Conservation (phyloP, 2,888 invertebrate species). For the Cecidostiba fungosa region DNA sequence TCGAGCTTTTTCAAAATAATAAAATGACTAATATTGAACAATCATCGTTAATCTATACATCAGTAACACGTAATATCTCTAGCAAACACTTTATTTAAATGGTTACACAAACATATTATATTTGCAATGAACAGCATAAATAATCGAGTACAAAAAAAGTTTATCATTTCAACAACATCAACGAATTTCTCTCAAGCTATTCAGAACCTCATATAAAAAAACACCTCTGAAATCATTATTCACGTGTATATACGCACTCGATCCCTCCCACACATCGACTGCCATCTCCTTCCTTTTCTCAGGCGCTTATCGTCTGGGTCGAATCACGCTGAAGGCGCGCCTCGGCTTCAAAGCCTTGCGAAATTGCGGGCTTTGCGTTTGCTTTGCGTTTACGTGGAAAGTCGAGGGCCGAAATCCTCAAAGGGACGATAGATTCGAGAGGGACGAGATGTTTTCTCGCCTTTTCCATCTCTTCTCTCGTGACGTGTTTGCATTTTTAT, state of each 20-base stretch:
- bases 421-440: constrained; percentile 69
- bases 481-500: constrained; percentile 77
- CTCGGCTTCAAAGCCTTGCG: constrained; percentile 69
- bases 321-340: not conserved
- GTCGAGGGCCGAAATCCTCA: constrained; percentile 72
- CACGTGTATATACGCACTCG: not conserved
- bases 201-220: not conserved
- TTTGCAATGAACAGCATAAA: no score
- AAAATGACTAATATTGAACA: not conserved
- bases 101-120: no score
- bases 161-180: no score
- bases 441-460: constrained; percentile 30
- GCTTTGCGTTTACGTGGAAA: constrained; percentile 67
- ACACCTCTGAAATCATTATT: not conserved
- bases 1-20: not conserved
- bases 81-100: not conserved
- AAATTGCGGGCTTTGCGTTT: constrained; percentile 70
- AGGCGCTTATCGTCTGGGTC: not conserved
- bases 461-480: constrained; percentile 62
- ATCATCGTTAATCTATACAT: not conserved
- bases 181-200: not conserved
- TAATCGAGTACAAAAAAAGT: no score
- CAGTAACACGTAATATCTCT: not conserved
- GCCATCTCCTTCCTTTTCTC: not conserved
- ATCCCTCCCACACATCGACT: not conserved